Conservation (phyloP, 2,888 invertebrate species). For the Parnassius apollo region DNA sequence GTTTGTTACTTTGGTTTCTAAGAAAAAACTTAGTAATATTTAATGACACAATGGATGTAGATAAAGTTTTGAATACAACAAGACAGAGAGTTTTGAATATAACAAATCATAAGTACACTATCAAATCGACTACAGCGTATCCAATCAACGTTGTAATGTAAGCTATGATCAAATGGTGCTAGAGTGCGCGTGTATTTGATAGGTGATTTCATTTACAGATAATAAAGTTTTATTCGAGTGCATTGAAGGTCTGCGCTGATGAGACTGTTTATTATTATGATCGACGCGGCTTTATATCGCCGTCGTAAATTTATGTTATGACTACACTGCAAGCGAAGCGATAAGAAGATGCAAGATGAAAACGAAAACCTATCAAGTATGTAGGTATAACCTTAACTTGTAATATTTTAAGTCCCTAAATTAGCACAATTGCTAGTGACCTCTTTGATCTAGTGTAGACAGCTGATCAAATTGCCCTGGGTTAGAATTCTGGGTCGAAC, state of each 20-base stretch:
- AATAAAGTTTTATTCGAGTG: slow-evolving; percentile 57
- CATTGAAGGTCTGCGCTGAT: slow-evolving; percentile 46
- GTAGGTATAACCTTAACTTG: too few relatives aligned
- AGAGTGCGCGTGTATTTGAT: slow-evolving; percentile 27
- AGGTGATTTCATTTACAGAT: slow-evolving; percentile 44
- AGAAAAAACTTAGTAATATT: too few relatives aligned
- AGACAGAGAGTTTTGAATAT: too few relatives aligned
- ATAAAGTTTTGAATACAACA: too few relatives aligned
- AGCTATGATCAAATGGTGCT: slow-evolving; percentile 21
- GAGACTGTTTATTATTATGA: slow-evolving; percentile 47
- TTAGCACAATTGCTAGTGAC: too few relatives aligned
- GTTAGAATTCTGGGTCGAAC: too few relatives aligned
- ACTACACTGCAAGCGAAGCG: slow-evolving; percentile 14
- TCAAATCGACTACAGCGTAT: background rate
- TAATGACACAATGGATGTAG: too few relatives aligned
- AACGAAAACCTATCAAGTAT: too few relatives aligned
- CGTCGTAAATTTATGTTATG: slow-evolving; percentile 34
- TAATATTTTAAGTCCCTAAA: too few relatives aligned
- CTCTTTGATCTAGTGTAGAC: too few relatives aligned
- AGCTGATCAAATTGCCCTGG: too few relatives aligned
- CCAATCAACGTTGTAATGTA: background rate
- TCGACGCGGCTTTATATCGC: slow-evolving; percentile 33
- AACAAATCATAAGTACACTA: background rate
- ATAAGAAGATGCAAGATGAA: background rate
- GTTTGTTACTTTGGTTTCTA: too few relatives aligned